phyloP scores from a whole-genome alignment of 2,113 vertebrate genomes.

The Pomatostomus ruficeps region DNA sequence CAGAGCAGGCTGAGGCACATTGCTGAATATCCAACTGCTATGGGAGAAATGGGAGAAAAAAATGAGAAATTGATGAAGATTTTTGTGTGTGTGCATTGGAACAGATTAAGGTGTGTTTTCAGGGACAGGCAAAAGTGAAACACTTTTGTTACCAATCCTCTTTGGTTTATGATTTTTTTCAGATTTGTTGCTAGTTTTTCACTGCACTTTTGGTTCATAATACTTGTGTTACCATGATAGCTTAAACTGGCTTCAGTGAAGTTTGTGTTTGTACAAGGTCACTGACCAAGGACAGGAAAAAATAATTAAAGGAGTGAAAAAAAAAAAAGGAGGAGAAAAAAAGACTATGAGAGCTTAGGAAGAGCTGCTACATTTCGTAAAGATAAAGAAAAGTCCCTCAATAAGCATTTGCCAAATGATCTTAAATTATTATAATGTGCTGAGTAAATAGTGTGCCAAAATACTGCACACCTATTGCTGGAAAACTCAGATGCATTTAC shows the following conservation, averaged over 20 bases:
- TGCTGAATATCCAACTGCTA: background rate
- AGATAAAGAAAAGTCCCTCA: background rate
- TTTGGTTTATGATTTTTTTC: background rate
- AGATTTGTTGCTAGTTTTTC: background rate
- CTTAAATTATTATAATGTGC: background rate
- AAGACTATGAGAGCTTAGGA: background rate
- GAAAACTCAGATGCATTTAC: background rate
- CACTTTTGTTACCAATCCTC: background rate
- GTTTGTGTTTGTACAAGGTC: background rate
- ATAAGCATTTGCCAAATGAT: background rate
- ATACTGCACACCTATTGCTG: background rate
- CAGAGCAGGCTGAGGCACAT: background rate
- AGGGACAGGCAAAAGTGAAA: background rate
- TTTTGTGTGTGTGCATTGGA: background rate
- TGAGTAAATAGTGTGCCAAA: background rate
- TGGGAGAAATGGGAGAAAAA: background rate
- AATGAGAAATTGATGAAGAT: background rate
- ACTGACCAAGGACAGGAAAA: background rate
- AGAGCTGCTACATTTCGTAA: background rate
- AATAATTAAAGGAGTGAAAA: background rate
- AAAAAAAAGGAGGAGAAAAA: background rate
- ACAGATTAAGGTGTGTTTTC: background rate
- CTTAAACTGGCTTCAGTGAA: background rate
- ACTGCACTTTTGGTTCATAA: background rate
- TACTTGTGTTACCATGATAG: background rate